phyloP scores from a whole-genome alignment of 2,113 vertebrate genomes.

The Archilochus colubris region DNA sequence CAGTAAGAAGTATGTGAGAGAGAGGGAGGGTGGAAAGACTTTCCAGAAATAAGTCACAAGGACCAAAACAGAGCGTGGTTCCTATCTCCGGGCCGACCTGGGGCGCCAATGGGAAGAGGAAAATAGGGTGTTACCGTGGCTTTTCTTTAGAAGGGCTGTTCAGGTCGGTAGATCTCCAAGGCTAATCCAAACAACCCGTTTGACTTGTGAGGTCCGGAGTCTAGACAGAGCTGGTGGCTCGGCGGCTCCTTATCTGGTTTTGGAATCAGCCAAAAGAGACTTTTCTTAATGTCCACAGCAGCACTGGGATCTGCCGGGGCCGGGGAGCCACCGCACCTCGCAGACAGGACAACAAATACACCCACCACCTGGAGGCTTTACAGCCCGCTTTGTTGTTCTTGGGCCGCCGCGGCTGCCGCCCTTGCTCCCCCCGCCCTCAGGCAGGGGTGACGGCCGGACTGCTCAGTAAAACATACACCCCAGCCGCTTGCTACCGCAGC shows the following conservation, averaged over 20 bases:
- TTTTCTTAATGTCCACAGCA: conserved; percentile 75
- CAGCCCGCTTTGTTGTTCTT: conserved; percentile 73
- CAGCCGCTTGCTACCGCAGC: accelerated
- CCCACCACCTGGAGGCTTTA: conserved; percentile 77
- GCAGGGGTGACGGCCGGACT: not conserved
- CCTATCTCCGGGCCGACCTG: not conserved
- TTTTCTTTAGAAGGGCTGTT: conserved; percentile 72
- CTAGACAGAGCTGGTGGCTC: conserved; percentile 85
- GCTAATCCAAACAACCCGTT: conserved; percentile 86
- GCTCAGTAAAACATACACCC: not conserved
- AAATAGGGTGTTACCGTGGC: conserved; percentile 71
- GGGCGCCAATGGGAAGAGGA: conserved; percentile 52
- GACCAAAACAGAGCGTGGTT: conserved; percentile 16
- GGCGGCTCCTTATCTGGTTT: conserved; percentile 85
- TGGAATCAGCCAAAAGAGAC: conserved; percentile 83
- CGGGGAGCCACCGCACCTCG: conserved; percentile 63
- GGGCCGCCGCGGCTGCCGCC: not conserved
- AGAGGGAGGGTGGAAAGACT: not conserved
- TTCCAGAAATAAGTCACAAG: not conserved
- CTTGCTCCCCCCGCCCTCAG: not conserved
- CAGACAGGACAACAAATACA: conserved; percentile 76
- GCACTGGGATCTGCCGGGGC: conserved; percentile 66
- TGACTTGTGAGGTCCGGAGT: conserved; percentile 86
- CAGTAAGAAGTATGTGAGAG: not conserved
- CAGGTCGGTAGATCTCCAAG: conserved; percentile 81